Evolutionary conservation across 2,888 invertebrate genomes (phyloP), one percentile per base, ranked within the genome.

Genomic region (Tromatobia lineatoria): DNA sequence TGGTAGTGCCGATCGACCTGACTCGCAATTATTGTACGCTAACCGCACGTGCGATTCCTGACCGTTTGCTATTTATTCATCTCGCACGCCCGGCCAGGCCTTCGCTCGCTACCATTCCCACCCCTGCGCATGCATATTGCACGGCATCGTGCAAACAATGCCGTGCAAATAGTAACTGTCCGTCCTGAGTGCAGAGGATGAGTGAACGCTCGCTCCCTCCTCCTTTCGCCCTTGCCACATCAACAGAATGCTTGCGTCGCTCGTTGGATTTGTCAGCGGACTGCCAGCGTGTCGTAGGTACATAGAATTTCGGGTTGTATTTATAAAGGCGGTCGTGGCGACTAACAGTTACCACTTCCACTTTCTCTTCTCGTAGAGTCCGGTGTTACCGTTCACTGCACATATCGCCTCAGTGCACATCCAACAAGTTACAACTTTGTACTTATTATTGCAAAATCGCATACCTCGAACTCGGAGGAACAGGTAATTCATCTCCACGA

Each of bases 11-110:
- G 88, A 88, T 87, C 87, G 86, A 87, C 80, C 83, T 85, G 86
- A 88, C 87, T 87, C 87, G 87, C 88, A 89, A 90, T 90, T 90
- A 90, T 90, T 86, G 82, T 81, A 85, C 85, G 81, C 83, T 75
- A 75, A 86, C 86, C 86, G 86, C 87, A 87, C 83, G 83, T 83
- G 85, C 88, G 88, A 90, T 88, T 90, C 87, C 87, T 18, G 87
- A 85, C 74, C 66, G 83, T 85, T 85, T 89, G 88, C 87, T 89
- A 90, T 89, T 90, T 90, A 90, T 90, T 90, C 88, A 89, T 90
- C 90, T 85, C 85, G 80, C 85, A 70, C 87, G 80, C 81, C 85
- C 87, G 83, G 81, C 74, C 71, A 67, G 38, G 47, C 54, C 61
- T 54, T 29, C 50, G 29, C 52, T 47, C 25, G 67, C 45, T 52